Percentiles rank a stretch among this genome's conserved stretches.
Evolutionary conservation across 2,113 vertebrate species (phyloP).

Genomic region (Plecotus auritus): DNA sequence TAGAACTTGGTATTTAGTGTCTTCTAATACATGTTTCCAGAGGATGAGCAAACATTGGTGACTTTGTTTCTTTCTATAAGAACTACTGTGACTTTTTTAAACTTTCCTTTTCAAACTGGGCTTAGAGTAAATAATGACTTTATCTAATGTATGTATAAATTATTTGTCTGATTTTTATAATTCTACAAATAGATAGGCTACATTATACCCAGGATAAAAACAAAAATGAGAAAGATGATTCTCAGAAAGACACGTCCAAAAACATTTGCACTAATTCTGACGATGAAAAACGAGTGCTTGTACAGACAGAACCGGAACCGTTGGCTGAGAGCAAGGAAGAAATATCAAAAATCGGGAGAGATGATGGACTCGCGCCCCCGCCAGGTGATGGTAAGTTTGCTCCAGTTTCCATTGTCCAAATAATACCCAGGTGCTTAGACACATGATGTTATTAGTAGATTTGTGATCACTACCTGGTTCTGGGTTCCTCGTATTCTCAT

Average conservation of each 20-base stretch:
- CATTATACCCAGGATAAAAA: not conserved
- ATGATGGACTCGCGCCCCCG: not conserved
- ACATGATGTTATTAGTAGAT: not conserved
- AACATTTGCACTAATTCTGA: not conserved
- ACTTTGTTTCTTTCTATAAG: constrained; percentile 23
- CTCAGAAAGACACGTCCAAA: not conserved
- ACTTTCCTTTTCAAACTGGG: not conserved
- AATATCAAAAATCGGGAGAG: not conserved
- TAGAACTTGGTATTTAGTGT: not conserved
- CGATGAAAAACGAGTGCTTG: not conserved
- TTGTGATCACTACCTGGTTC: not conserved
- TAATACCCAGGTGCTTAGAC: not conserved
- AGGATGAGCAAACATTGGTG: not conserved
- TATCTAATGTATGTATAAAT: not conserved
- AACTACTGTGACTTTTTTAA: not conserved
- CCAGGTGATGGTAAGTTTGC: constrained; percentile 14
- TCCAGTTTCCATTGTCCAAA: not conserved
- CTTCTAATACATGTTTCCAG: not conserved
- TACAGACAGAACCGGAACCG: not conserved
- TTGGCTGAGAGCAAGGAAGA: constrained; percentile 1
- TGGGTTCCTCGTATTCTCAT: not conserved
- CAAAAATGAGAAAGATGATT: not conserved
- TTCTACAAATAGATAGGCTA: constrained; percentile 38
- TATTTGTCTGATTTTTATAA: constrained; percentile 42
- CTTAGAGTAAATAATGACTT: not conserved